A percentile compares a stretch with the other conserved stretches of the same genome.
phyloP scores from a whole-genome alignment of 2,797 vertebrate genomes.

The Smutsia temminckii region DNA sequence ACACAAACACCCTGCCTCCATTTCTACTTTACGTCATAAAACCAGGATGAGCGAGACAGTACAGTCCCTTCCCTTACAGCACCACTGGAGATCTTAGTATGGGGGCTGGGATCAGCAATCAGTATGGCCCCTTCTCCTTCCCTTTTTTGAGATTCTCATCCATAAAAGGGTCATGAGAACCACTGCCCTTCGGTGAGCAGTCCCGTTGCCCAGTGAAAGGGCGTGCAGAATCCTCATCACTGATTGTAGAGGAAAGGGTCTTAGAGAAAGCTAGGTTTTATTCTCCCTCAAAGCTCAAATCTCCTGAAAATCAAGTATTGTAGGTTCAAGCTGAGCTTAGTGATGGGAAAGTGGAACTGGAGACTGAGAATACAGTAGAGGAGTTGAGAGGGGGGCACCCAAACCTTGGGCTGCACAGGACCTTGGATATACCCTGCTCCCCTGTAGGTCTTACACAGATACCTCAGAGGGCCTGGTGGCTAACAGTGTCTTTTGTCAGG shows the following conservation, averaged over 20 bases:
- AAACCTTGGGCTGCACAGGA: background rate
- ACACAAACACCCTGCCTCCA: background rate
- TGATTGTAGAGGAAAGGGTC: background rate
- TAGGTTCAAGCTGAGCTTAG: background rate
- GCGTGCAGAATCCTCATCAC: background rate
- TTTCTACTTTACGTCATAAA: background rate
- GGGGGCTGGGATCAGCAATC: background rate
- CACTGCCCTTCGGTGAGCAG: background rate
- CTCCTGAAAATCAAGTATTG: background rate
- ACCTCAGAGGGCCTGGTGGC: background rate
- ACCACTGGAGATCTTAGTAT: background rate
- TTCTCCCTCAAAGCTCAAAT: background rate
- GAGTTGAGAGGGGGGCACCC: background rate
- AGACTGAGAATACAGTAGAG: background rate
- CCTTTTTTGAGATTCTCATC: slow-evolving; percentile 21
- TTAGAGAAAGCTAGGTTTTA: background rate
- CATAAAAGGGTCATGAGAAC: background rate
- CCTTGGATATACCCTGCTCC: background rate
- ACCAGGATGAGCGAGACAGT: background rate
- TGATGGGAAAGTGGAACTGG: background rate
- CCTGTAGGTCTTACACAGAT: background rate
- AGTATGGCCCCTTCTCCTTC: background rate
- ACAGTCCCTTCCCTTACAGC: background rate
- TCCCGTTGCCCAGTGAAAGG: background rate
- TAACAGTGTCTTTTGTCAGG: background rate